Evolutionary conservation across 1,140 invertebrate genomes (phyloP).

Genomic region (Matsumurasca onukii): DNA sequence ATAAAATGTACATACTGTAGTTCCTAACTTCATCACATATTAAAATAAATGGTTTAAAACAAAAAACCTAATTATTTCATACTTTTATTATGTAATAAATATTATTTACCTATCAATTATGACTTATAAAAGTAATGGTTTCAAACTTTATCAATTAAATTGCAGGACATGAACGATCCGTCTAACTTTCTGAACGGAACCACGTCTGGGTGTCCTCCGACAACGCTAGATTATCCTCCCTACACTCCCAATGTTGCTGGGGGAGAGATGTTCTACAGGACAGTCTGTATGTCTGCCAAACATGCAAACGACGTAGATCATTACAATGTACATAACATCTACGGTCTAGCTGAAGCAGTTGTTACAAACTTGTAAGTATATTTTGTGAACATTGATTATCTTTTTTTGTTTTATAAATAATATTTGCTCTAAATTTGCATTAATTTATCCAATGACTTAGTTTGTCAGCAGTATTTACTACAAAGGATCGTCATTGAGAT

Average conservation of each 20-base stretch:
- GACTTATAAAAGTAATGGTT: no score
- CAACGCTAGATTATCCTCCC: slow-evolving; percentile 64
- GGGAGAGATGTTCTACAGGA: slow-evolving; percentile 63
- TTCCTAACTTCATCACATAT: neutral
- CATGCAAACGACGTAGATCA: slow-evolving; percentile 61
- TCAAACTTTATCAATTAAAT: slow-evolving; percentile 37
- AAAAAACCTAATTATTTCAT: neutral
- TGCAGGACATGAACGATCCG: slow-evolving; percentile 83
- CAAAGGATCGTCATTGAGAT: no score
- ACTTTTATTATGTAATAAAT: neutral
- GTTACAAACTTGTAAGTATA: slow-evolving; percentile 70
- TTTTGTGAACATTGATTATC: no score
- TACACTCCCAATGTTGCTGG: slow-evolving; percentile 62
- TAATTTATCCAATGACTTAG: no score
- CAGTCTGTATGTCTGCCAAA: slow-evolving; percentile 79
- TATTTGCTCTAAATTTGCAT: no score
- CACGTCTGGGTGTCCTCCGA: slow-evolving; percentile 36
- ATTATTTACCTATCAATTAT: slow-evolving; percentile 12
- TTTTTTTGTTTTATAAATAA: no score
- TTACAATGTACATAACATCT: slow-evolving; percentile 83
- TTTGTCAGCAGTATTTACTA: no score
- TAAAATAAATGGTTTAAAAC: neutral
- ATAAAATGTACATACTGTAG: neutral
- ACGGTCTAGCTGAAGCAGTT: slow-evolving; percentile 72
- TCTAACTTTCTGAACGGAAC: slow-evolving; percentile 54